Percentiles rank a stretch among this genome's conserved stretches.
phyloP scores from a whole-genome alignment of 1,140 invertebrate genomes.

The Caligus rogercresseyi region DNA sequence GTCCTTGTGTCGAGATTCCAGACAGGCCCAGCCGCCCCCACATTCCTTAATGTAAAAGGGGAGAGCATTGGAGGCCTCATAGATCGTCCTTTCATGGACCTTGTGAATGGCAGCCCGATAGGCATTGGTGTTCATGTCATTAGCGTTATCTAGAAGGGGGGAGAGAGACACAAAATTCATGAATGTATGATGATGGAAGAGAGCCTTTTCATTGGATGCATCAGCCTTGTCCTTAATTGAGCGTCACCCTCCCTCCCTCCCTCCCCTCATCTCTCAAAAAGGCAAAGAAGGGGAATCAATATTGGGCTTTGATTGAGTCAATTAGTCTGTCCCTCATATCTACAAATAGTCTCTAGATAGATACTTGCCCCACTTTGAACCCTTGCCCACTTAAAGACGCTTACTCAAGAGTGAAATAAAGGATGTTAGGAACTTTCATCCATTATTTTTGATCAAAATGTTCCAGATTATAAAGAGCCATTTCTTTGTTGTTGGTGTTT shows the following conservation, averaged over 20 bases:
- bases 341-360: too few relatives aligned
- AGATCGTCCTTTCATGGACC: slow-evolving; percentile 14
- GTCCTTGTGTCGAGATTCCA: slow-evolving; percentile 14
- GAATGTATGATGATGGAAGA: too few relatives aligned
- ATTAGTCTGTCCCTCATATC: background rate
- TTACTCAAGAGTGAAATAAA: too few relatives aligned
- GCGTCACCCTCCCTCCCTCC: too few relatives aligned
- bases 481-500: too few relatives aligned
- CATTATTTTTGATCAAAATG: too few relatives aligned
- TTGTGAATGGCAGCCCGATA: slow-evolving; percentile 16
- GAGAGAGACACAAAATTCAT: too few relatives aligned
- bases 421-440: too few relatives aligned
- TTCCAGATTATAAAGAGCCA: too few relatives aligned
- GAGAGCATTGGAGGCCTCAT: slow-evolving; percentile 13
- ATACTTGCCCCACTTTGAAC: too few relatives aligned
- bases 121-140: slow-evolving; percentile 18
- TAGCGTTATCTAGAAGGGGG: slow-evolving; percentile 10
- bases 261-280: too few relatives aligned
- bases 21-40: slow-evolving; percentile 13
- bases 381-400: too few relatives aligned
- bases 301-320: background rate
- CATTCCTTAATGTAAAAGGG: slow-evolving; percentile 15
- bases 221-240: background rate
- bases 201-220: background rate
- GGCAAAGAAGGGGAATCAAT: background rate